These are phyloP conservation scores for Parnassius apollo DNA, from an alignment of 2,888 invertebrate genomes.

Conservation along the genomic window DNA sequence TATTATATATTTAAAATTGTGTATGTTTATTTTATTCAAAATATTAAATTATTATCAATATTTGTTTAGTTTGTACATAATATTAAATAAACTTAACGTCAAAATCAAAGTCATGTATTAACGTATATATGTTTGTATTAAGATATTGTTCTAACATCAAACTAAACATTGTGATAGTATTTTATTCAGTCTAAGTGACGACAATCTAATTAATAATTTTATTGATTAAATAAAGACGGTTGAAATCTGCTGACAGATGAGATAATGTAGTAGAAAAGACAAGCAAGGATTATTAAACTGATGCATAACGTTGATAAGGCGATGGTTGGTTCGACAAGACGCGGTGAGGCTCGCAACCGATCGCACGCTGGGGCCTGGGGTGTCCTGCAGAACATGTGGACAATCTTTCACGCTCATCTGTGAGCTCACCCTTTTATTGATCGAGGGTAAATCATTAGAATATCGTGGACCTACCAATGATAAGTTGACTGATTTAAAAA, in stretches of 20 bases:
- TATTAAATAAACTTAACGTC: too few relatives aligned
- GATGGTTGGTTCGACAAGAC: slow-evolving; percentile 43
- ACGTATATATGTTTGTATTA: too few relatives aligned
- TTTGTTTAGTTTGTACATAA: too few relatives aligned
- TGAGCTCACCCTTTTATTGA: slow-evolving; percentile 76
- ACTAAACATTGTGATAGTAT: too few relatives aligned
- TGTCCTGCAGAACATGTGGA: slow-evolving; percentile 73
- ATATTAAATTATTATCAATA: too few relatives aligned
- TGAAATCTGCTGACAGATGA: slow-evolving; percentile 61
- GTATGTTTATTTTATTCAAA: too few relatives aligned
- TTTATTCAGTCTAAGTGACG: too few relatives aligned
- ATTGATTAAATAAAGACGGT: slow-evolving; percentile 29
- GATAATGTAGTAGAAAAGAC: slow-evolving; percentile 63
- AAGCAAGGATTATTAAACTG: slow-evolving; percentile 61
- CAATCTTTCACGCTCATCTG: slow-evolving; percentile 81
- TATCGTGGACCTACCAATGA: slow-evolving; percentile 44
- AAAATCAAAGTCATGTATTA: too few relatives aligned
- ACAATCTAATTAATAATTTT: not conserved
- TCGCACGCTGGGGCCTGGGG: slow-evolving; percentile 54
- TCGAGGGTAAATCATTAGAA: slow-evolving; percentile 49
- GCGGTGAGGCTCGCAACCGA: slow-evolving; percentile 44
- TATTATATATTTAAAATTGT: not conserved
- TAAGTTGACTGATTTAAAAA: not conserved
- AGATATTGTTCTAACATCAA: too few relatives aligned
- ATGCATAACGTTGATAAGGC: slow-evolving; percentile 67